Evolutionary conservation across 2,888 invertebrate species (phyloP).

Genomic region (Cremastinae sp.): DNA sequence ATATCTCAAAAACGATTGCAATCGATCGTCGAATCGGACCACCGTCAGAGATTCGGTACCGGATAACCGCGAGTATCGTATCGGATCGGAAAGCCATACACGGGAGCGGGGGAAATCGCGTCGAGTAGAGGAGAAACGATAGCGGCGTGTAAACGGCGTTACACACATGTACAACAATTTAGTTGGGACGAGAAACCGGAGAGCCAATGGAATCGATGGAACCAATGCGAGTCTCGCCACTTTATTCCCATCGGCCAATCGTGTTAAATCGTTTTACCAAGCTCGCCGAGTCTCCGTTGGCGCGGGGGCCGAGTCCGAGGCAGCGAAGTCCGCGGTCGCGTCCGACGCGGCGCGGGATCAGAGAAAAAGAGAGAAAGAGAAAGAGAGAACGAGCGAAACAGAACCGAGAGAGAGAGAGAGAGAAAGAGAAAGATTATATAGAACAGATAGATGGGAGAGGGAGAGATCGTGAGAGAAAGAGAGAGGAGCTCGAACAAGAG

Average conservation of each 20-base stretch:
- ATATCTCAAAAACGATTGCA: no score
- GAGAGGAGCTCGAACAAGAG: slow-evolving; percentile 63
- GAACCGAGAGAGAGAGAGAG: slow-evolving; percentile 38
- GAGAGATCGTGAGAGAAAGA: slow-evolving; percentile 36
- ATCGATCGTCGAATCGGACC: background rate
- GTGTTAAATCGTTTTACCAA: slow-evolving; percentile 77
- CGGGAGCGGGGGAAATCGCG: slow-evolving; percentile 29
- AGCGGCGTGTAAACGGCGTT: slow-evolving; percentile 3
- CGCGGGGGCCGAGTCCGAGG: slow-evolving; percentile 59
- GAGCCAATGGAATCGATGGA: slow-evolving; percentile 79
- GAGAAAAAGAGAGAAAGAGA: slow-evolving; percentile 36
- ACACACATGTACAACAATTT: slow-evolving; percentile 30
- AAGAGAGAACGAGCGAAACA: slow-evolving; percentile 36
- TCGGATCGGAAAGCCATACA: background rate
- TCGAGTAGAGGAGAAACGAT: slow-evolving; percentile 10
- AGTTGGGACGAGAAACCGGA: slow-evolving; percentile 62
- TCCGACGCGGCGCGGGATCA: slow-evolving; percentile 38
- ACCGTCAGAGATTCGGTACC: background rate
- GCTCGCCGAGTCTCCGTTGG: slow-evolving; percentile 59
- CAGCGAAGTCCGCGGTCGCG: slow-evolving; percentile 51
- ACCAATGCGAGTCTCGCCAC: slow-evolving; percentile 79
- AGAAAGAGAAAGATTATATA: slow-evolving; percentile 34
- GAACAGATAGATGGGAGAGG: slow-evolving; percentile 42
- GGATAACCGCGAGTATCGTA: slow-evolving; percentile 5
- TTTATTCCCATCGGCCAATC: slow-evolving; percentile 79